phyloP scores from a whole-genome alignment of 1,140 invertebrate species.

The Formica selysi region DNA sequence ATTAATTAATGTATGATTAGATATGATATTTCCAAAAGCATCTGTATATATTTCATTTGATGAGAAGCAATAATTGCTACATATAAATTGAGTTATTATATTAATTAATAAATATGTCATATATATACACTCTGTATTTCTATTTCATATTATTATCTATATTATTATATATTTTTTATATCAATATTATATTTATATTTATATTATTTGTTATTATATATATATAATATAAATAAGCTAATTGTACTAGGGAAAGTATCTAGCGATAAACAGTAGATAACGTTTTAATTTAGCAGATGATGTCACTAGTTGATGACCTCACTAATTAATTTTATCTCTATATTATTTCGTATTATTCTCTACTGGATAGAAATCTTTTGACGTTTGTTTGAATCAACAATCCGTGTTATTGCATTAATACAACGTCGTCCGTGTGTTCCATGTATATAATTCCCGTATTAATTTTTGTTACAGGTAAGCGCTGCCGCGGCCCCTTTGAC shows the following conservation, averaged over 20 bases:
- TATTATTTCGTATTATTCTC: not conserved
- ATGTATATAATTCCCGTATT: constrained; percentile 52
- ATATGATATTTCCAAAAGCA: not conserved
- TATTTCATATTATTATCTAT: not conserved
- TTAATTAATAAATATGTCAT: not conserved
- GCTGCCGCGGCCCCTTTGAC: constrained; percentile 59
- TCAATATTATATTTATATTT: too few species aligned
- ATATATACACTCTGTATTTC: not conserved
- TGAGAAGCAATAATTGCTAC: not conserved
- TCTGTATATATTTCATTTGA: not conserved
- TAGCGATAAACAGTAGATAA: not conserved
- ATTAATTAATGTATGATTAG: constrained; percentile 1
- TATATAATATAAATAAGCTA: constrained; percentile 1
- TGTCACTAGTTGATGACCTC: not conserved
- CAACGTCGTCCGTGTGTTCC: constrained; percentile 10
- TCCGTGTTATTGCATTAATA: constrained; percentile 30
- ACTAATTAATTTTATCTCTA: constrained; percentile 17
- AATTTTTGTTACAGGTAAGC: constrained; percentile 76
- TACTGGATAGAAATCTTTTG: constrained; percentile 21
- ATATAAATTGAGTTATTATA: not conserved
- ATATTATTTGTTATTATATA: not conserved
- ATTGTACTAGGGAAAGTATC: not conserved
- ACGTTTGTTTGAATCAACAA: constrained; percentile 6
- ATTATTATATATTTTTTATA: not conserved
- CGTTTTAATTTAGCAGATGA: constrained; percentile 5